These are phyloP conservation scores for Hemistola chrysoprasaria DNA, from an alignment of 2,888 invertebrate genomes.

Conservation along the genomic window DNA sequence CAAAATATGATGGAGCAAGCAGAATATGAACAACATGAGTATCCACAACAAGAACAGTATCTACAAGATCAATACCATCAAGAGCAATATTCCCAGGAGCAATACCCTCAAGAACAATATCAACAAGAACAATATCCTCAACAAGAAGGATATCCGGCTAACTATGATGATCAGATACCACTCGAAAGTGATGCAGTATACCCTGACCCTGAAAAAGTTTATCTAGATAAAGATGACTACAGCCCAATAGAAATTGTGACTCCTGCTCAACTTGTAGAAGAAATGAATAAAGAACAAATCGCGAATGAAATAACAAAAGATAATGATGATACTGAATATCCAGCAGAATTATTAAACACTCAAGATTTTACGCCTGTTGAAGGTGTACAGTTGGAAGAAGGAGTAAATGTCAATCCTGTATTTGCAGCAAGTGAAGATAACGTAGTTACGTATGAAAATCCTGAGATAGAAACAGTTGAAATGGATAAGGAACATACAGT, in stretches of 20 bases:
- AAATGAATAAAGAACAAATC: slow-evolving; percentile 23
- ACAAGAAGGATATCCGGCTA: slow-evolving; percentile 17
- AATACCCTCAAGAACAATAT: too few relatives aligned
- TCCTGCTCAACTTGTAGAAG: slow-evolving; percentile 23
- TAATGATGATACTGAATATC: slow-evolving; percentile 31
- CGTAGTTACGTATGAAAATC: too few relatives aligned
- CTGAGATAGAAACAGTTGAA: slow-evolving; percentile 8
- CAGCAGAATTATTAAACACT: slow-evolving; percentile 30
- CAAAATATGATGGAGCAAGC: too few relatives aligned
- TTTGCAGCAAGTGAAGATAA: slow-evolving; percentile 21
- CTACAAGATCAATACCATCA: slow-evolving; percentile 11
- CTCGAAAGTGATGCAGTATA: slow-evolving; percentile 14
- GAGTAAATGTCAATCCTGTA: slow-evolving; percentile 33
- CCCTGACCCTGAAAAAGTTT: slow-evolving; percentile 22
- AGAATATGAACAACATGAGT: slow-evolving; percentile 9
- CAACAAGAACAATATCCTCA: slow-evolving; percentile 9
- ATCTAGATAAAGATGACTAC: slow-evolving; percentile 27
- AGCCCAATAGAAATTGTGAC: slow-evolving; percentile 25
- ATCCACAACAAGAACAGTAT: slow-evolving; percentile 14
- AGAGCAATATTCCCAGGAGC: neutral
- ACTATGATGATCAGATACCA: slow-evolving; percentile 10
- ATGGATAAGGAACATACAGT: slow-evolving; percentile 7
- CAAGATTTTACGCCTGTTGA: slow-evolving; percentile 35
- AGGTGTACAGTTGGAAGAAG: slow-evolving; percentile 30
- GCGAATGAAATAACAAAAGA: slow-evolving; percentile 11